Evolutionary conservation across 2,888 invertebrate species (phyloP).

Genomic region (Chironomus tentans): DNA sequence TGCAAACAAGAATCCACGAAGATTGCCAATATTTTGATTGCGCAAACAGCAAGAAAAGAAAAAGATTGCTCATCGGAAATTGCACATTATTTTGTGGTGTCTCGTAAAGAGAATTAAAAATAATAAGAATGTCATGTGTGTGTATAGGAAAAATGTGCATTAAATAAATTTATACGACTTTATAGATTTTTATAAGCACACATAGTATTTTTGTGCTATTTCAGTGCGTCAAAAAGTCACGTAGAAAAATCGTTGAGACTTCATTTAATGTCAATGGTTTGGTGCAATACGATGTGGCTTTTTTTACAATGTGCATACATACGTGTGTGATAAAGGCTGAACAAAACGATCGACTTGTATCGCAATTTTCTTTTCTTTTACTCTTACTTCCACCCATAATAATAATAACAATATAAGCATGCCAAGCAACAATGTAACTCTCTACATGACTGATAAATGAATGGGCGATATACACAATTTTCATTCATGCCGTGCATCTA

Average conservation of each 20-base stretch:
- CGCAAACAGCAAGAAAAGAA: neutral
- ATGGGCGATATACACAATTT: slow-evolving; percentile 3
- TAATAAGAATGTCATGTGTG: neutral
- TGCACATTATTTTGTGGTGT: neutral
- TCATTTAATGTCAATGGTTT: slow-evolving; percentile 2
- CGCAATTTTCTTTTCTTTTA: too few species aligned
- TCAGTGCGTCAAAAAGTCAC: slow-evolving; percentile 1
- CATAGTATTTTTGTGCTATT: neutral
- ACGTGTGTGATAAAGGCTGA: too few species aligned
- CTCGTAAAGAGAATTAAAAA: neutral
- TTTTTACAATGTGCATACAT: too few species aligned
- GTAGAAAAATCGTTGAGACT: slow-evolving; percentile 19
- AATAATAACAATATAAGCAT: too few species aligned
- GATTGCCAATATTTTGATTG: neutral
- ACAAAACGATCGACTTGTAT: too few species aligned
- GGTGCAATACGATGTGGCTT: neutral
- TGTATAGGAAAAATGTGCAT: neutral
- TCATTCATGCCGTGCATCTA: neutral
- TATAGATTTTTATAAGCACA: too few species aligned
- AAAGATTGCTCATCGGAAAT: neutral
- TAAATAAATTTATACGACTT: neutral
- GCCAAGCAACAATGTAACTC: too few species aligned
- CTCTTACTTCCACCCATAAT: too few species aligned
- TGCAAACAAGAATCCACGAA: too few species aligned
- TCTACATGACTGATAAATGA: neutral